A percentile compares a stretch with the other conserved stretches of the same genome.
Conservation (phyloP, 1,140 invertebrate species). For the Melanaphis sacchari region DNA sequence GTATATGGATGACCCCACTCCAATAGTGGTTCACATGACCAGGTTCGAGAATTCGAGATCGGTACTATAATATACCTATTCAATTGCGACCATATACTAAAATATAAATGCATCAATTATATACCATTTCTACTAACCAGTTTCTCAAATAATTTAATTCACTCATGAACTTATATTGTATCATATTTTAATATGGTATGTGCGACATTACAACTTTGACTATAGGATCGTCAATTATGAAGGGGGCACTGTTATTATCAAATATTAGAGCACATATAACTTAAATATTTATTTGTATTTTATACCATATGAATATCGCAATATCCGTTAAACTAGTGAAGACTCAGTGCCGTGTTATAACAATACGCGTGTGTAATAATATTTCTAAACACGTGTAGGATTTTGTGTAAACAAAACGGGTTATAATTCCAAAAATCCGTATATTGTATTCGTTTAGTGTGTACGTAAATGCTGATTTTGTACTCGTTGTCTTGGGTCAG, state of each 20-base stretch:
- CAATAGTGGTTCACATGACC: neutral
- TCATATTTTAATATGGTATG: neutral
- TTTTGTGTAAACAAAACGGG: neutral
- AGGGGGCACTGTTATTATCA: neutral
- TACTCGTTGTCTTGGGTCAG: neutral
- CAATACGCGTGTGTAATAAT: neutral
- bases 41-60: neutral
- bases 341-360: neutral
- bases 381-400: neutral
- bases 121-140: neutral
- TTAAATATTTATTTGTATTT: too few species aligned
- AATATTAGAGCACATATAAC: neutral
- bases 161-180: neutral
- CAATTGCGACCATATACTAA: neutral
- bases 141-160: neutral
- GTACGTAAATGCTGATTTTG: neutral
- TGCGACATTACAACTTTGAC: neutral
- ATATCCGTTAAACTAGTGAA: neutral
- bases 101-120: neutral
- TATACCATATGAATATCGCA: neutral
- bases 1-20: too few species aligned
- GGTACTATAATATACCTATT: neutral
- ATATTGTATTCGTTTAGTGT: neutral
- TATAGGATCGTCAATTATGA: neutral
- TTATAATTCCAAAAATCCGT: neutral